These are phyloP conservation scores for Campoplex capitator DNA, from an alignment of 2,888 invertebrate genomes.

Conservation along the genomic window DNA sequence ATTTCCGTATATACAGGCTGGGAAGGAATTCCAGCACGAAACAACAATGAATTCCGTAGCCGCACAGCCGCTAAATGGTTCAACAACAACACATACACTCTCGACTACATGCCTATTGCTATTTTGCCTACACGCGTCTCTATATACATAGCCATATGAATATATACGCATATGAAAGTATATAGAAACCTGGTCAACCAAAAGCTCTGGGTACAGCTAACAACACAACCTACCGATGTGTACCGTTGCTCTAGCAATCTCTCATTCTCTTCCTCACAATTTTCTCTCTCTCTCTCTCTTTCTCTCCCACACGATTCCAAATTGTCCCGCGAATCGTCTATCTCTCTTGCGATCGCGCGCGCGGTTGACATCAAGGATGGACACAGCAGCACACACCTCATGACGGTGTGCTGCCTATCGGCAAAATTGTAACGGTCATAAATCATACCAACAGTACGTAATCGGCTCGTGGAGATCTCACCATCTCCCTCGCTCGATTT, in stretches of 20 bases:
- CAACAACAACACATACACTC: slow-evolving; percentile 44
- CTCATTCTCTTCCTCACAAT: background rate
- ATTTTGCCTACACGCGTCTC: background rate
- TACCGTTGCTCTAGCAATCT: slow-evolving; percentile 33
- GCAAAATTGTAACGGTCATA: slow-evolving; percentile 65
- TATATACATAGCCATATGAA: slow-evolving; percentile 1
- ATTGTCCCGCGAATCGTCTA: slow-evolving; percentile 43
- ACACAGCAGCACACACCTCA: slow-evolving; percentile 16
- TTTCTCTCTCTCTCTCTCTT: background rate
- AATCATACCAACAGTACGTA: slow-evolving; percentile 63
- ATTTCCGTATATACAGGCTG: background rate
- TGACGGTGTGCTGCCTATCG: slow-evolving; percentile 64
- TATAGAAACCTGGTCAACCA: slow-evolving; percentile 37
- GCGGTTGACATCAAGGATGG: slow-evolving; percentile 46
- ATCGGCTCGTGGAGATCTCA: slow-evolving; percentile 54
- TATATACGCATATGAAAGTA: slow-evolving; percentile 4
- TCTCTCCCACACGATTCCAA: slow-evolving; percentile 23
- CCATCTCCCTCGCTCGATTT: slow-evolving; percentile 45
- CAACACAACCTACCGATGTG: slow-evolving; percentile 2
- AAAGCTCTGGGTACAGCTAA: slow-evolving; percentile 35
- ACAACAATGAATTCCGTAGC: slow-evolving; percentile 64
- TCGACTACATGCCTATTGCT: background rate
- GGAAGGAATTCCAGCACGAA: slow-evolving; percentile 58
- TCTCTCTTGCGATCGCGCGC: slow-evolving; percentile 27
- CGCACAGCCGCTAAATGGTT: slow-evolving; percentile 64